Base-by-base conservation (phyloP, 2,888 invertebrate genomes). In the Drosophila nr. fundita region DNA sequence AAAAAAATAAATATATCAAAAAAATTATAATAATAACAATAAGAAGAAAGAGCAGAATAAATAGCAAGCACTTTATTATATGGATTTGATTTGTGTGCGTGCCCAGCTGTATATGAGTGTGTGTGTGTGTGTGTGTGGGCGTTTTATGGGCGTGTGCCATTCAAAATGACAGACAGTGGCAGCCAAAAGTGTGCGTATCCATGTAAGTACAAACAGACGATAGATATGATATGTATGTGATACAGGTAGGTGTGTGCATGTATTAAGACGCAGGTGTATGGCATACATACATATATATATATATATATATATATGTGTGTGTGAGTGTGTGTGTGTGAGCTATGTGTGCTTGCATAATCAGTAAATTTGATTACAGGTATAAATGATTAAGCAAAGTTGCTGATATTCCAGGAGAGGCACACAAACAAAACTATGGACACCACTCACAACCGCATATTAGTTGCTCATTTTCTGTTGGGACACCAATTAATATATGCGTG, bases 301-400 rank as follows among this genome's bases (percentile, higher is more conserved):
- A 38, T 4, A n/a, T 40, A 40, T 36, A 18, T 38, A 8, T 18
- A 8, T 40, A 0, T 10, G 0, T n/a, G 0, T 13, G 0, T 45
- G 11, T 11, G 3, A 21, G 6, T n/a, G 11, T 11, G n/a, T n/a
- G 40, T 21, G 21, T 4, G 13, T 4, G 15, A 15, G 15, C 15
- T 24, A 34, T 30, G 68, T 67, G 38, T 65, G 68, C 60, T 58
- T 79, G 61, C 74, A 84, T 80, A 86, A 85, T 81, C 87, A 88
- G 78, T 86, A 82, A 73, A 83, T 81, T 86, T 81, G 82, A 84
- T 84, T 88, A 78, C 24, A 45, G 4, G 15, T 68, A 77, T 81
- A 76, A 88, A 71, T 88, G 81, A 88, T 78, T 88, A 87, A 83
- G 86, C 74, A 73, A 78, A 78, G 65, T 74, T 86, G 73, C 80